phyloP scores from a whole-genome alignment of 2,888 invertebrate species.

The Protodeltote pygarga region DNA sequence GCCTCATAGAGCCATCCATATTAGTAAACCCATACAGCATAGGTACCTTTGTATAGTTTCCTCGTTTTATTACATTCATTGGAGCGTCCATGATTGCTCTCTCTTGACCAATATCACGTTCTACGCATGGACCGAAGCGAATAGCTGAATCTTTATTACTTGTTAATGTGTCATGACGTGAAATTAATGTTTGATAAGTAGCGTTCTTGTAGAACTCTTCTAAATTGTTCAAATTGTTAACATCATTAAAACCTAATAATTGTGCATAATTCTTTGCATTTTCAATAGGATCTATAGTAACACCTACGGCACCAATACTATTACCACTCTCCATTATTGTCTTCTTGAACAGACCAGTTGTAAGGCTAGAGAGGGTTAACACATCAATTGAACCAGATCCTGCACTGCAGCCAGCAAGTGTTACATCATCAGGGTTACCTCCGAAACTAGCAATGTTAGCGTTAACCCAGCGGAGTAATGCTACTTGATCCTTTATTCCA shows the following conservation, averaged over 20 bases:
- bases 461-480: slow-evolving; percentile 45
- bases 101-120: slow-evolving; percentile 49
- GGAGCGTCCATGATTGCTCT: slow-evolving; percentile 40
- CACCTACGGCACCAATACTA: too few species aligned
- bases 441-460: too few species aligned
- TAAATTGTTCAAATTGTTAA: slow-evolving; percentile 53
- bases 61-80: slow-evolving; percentile 32
- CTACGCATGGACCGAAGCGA: slow-evolving; percentile 57
- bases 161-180: slow-evolving; percentile 2
- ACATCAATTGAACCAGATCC: too few species aligned
- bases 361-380: too few species aligned
- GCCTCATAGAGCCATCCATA: slow-evolving; percentile 56
- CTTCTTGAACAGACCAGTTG: too few species aligned
- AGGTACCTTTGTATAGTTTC: slow-evolving; percentile 40
- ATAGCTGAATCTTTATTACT: too few species aligned
- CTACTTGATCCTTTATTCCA: slow-evolving; percentile 59
- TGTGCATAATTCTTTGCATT: too few species aligned
- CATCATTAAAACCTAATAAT: too few species aligned
- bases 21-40: slow-evolving; percentile 56
- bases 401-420: too few species aligned
- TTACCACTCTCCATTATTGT: too few species aligned
- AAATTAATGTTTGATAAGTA: slow-evolving; percentile 50
- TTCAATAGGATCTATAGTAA: too few species aligned
- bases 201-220: slow-evolving; percentile 64
- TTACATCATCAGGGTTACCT: too few species aligned